Evolutionary conservation across 2,797 vertebrate genomes (phyloP), one percentile per base, ranked within the genome.

Genomic region (Pagetopsis macropterus): DNA sequence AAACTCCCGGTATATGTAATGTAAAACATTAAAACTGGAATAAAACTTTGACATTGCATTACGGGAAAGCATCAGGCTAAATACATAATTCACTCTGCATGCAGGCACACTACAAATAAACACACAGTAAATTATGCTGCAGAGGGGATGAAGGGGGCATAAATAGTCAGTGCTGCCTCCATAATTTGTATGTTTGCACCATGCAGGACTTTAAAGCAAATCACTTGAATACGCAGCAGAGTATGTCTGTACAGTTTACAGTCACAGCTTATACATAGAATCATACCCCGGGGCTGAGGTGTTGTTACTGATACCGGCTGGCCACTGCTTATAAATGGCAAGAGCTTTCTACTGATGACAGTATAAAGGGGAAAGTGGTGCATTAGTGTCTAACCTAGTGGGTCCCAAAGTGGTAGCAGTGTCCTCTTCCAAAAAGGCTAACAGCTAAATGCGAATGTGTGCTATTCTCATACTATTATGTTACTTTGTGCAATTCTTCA

Each of bases 211-310:
- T 84, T 84, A 63, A 83, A 78, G 74, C 48, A 78, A 84, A 78
- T 82, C 40, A 77, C 63, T 86, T 76, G 79, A 87, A 87, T 85
- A 84, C 81, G 79, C 63, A 84, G 71, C 57, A 44, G 76, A 75
- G 77, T 68, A 81, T 82, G 78, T 73, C 70, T 75, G 83, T 65
- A 54, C 41, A 80, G 54, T 80, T 87, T 80, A 83, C 65, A 78
- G 84, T 82, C 79, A 85, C 79, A 66, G 83, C 87, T 93, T 92
- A 91, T 88, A 92, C 89, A 90, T 91, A 88, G 91, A 89, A 85
- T 78, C 87, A 88, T 82, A 67, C 86, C 84, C 70, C 19, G 23
- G 62, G 70, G 85, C 86, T 89, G 82, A 89, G 82, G 90, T 90
- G 87, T 87, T 85, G 87, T 88, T 84, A 93, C 90, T 86, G 89